A percentile compares a stretch with the other conserved stretches of the same genome.
These are phyloP conservation scores for Aleadryas rufinucha DNA, from an alignment of 2,113 vertebrate genomes.

Conservation along the genomic window DNA sequence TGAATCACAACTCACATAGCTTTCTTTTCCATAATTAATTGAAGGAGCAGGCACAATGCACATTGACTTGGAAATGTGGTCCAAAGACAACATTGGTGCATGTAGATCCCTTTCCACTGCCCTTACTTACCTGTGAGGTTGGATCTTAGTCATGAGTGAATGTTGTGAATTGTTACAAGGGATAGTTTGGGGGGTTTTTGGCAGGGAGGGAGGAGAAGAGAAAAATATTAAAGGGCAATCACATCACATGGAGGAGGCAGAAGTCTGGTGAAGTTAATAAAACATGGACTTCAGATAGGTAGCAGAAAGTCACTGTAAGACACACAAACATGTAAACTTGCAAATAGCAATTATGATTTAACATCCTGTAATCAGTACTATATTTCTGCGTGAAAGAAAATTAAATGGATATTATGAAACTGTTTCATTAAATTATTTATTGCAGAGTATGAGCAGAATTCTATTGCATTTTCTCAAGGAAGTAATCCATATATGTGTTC, in stretches of 20 bases:
- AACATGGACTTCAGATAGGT: background rate
- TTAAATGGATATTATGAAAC: background rate
- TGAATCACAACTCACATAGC: conserved; percentile 57
- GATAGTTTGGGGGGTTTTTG: background rate
- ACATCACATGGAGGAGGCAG: background rate
- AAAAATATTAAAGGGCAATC: background rate
- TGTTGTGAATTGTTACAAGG: background rate
- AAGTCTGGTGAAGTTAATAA: background rate
- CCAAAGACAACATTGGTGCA: background rate
- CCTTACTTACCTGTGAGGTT: background rate
- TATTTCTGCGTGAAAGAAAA: background rate
- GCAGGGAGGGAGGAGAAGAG: background rate
- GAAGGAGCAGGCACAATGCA: conserved; percentile 25
- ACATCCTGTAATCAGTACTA: background rate
- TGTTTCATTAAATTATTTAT: background rate
- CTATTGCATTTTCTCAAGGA: background rate
- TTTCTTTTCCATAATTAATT: conserved; percentile 65
- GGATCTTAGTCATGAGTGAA: background rate
- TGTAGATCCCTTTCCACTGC: background rate
- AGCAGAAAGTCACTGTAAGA: background rate
- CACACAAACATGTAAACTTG: background rate
- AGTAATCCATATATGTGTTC: background rate
- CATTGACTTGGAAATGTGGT: conserved; percentile 18
- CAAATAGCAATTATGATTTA: background rate
- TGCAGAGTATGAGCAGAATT: background rate